Percentiles rank a stretch among this genome's conserved stretches.
Conservation (phyloP, 1,140 invertebrate species). For the Drosophila santomea region DNA sequence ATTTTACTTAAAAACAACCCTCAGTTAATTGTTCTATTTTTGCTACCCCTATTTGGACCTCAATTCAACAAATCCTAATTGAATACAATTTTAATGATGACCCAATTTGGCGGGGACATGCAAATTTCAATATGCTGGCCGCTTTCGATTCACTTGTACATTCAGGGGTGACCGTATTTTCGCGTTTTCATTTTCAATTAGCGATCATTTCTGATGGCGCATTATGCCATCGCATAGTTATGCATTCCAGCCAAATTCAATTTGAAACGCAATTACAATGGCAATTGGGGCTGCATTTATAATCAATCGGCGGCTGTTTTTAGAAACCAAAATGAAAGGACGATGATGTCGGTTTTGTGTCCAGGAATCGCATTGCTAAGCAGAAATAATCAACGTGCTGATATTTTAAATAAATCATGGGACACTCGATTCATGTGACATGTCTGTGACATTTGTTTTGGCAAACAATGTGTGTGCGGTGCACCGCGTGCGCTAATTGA, state of each 20-base stretch:
- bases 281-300: conserved; percentile 39
- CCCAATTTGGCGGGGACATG: neutral
- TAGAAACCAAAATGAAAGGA: neutral
- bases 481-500: conserved; percentile 60
- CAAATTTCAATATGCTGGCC: neutral
- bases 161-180: conserved; percentile 3
- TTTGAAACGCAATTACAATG: conserved; percentile 34
- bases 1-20: neutral
- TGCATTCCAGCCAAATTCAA: conserved; percentile 34
- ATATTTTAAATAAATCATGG: conserved; percentile 63
- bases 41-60: no score
- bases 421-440: neutral
- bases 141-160: neutral
- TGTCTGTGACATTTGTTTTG: conserved; percentile 46
- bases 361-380: conserved; percentile 58
- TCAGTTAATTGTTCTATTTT: no score
- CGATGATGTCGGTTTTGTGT: neutral
- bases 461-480: conserved; percentile 53
- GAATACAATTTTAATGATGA: neutral
- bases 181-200: conserved; percentile 41
- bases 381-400: conserved; percentile 63
- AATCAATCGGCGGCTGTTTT: conserved; percentile 28
- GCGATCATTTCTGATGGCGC: conserved; percentile 36
- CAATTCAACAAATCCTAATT: neutral
- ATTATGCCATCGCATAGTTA: conserved; percentile 23